Percentiles rank a stretch among this genome's conserved stretches.
Evolutionary conservation across 2,797 vertebrate genomes (phyloP).

Genomic region (Pagetopsis macropterus): DNA sequence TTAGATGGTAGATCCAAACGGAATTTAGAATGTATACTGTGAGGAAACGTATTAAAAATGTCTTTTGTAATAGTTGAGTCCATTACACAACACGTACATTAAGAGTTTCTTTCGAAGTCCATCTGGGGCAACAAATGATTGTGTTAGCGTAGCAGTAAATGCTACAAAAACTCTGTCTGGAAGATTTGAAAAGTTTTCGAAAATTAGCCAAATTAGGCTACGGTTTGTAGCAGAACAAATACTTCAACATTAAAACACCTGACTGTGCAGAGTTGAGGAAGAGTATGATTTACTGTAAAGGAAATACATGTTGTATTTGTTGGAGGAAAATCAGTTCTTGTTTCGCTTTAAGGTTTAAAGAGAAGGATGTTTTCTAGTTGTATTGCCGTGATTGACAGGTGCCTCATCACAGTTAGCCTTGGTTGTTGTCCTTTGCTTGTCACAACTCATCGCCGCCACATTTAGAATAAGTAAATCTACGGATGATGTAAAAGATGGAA

Average conservation of each 20-base stretch:
- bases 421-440: not conserved
- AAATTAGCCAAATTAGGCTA: not conserved
- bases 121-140: not conserved
- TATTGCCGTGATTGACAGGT: not conserved
- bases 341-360: not conserved
- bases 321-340: not conserved
- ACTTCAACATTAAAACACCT: constrained; percentile 5
- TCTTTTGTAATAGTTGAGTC: not conserved
- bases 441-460: not conserved
- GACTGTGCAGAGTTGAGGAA: not conserved
- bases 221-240: not conserved
- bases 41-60: not conserved
- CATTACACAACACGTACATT: not conserved
- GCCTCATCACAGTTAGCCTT: not conserved
- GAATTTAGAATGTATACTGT: not conserved
- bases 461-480: not conserved
- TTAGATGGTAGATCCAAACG: not conserved
- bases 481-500: not conserved
- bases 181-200: not conserved
- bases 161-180: not conserved
- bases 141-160: not conserved
- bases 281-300: not conserved
- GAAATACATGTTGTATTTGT: not conserved
- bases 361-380: not conserved
- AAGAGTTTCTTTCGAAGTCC: not conserved